Percentiles rank a stretch among this genome's conserved stretches.
These are phyloP conservation scores for Apus apus DNA, from an alignment of 2,113 vertebrate genomes.

Conservation along the genomic window DNA sequence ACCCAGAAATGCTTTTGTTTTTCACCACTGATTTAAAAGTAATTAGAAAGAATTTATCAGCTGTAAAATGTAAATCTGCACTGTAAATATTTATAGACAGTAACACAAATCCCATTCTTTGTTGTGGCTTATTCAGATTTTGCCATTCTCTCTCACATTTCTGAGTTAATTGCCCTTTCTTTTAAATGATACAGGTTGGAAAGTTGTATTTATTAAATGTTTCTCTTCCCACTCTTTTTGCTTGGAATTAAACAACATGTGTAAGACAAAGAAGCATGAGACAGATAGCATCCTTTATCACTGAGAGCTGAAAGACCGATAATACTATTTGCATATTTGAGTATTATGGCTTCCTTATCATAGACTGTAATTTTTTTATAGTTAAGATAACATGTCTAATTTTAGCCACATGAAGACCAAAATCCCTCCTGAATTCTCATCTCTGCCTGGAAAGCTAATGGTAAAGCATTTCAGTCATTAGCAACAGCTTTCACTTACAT, in stretches of 20 bases:
- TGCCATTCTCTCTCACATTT: not conserved
- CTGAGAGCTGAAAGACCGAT: not conserved
- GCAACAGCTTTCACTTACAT: not conserved
- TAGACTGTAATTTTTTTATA: not conserved
- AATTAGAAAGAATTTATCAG: not conserved
- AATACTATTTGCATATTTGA: not conserved
- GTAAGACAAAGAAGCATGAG: not conserved
- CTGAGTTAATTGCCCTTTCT: not conserved
- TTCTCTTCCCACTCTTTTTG: not conserved
- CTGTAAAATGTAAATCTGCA: not conserved
- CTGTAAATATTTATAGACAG: not conserved
- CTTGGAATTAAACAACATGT: not conserved
- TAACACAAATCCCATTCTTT: not conserved
- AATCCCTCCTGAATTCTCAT: not conserved
- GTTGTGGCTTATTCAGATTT: not conserved
- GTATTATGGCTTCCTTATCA: not conserved
- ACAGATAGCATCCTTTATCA: not conserved
- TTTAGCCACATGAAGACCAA: not conserved
- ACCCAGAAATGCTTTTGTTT: not conserved
- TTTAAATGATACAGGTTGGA: not conserved
- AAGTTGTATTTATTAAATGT: not conserved
- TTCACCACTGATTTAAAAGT: not conserved
- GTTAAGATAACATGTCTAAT: not conserved
- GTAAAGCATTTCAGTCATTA: not conserved
- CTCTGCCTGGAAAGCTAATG: not conserved